Conservation (phyloP, 2,113 vertebrate species). For the Pagrus major region DNA sequence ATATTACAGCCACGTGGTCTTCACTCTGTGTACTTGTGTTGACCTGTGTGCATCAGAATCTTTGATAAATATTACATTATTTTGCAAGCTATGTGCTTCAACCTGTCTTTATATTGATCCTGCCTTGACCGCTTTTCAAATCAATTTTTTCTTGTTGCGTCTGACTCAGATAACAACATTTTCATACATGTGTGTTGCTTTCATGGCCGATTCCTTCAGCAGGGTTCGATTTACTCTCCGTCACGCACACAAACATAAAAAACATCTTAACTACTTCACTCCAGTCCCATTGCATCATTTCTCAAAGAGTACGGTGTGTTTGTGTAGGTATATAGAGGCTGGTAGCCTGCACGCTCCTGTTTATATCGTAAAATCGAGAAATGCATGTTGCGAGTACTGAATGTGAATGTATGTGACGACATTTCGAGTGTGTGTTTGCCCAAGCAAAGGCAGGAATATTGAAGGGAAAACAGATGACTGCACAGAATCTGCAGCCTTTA, state of each 20-base stretch:
- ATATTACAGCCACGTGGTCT: not conserved
- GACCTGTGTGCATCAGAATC: not conserved
- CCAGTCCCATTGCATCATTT: not conserved
- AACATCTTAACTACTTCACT: not conserved
- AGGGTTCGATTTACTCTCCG: not conserved
- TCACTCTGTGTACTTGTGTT: not conserved
- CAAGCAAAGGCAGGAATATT: not conserved
- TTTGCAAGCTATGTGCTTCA: not conserved
- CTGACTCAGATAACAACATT: not conserved
- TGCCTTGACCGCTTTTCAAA: not conserved
- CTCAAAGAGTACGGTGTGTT: not conserved
- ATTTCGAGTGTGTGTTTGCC: constrained; percentile 11
- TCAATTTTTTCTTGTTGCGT: not conserved
- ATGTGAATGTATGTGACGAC: not conserved
- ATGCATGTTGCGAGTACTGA: not conserved
- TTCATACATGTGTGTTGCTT: not conserved
- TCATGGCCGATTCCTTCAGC: not conserved
- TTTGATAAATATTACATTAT: not conserved
- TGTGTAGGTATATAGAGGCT: not conserved
- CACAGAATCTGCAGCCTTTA: not conserved
- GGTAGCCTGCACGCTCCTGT: not conserved
- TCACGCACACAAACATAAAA: not conserved
- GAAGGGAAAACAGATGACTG: constrained; percentile 11
- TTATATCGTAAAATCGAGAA: not conserved
- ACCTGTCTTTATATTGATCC: not conserved